Conservation (phyloP, 2,888 invertebrate species). For the Apamea epomidion region DNA sequence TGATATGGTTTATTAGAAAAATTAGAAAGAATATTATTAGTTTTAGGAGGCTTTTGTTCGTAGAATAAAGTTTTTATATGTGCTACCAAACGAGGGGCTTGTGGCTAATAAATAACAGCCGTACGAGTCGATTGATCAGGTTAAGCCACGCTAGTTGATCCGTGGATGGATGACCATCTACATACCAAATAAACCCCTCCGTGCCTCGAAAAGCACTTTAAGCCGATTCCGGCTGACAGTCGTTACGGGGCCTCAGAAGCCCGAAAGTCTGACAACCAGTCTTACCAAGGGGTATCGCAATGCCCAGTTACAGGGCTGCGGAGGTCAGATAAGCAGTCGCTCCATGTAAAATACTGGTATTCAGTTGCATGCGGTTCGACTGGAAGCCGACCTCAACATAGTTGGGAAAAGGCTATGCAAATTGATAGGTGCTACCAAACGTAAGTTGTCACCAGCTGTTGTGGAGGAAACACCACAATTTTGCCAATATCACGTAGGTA, state of each 20-base stretch:
- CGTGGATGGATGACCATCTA: not conserved
- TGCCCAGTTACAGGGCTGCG: not conserved
- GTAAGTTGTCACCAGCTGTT: not conserved
- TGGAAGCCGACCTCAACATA: not conserved
- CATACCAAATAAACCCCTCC: not conserved
- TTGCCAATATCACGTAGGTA: not conserved
- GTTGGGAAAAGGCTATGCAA: not conserved
- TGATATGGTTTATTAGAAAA: constrained; percentile 58
- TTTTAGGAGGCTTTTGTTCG: not conserved
- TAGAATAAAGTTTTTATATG: not conserved
- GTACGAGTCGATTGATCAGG: not conserved
- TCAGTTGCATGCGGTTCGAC: not conserved
- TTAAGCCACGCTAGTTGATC: not conserved
- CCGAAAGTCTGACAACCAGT: not conserved
- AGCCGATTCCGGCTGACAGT: not conserved
- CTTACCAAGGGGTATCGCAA: not conserved
- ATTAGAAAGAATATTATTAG: constrained; percentile 23
- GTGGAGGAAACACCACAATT: too few species aligned
- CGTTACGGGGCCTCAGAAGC: not conserved
- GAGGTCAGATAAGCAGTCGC: not conserved
- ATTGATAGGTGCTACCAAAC: not conserved
- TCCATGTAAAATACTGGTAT: not conserved
- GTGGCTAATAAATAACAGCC: not conserved
- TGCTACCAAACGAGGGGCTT: not conserved
- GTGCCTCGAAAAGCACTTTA: not conserved